These are phyloP conservation scores for Trisateles emortualis DNA, from an alignment of 2,888 invertebrate genomes.

Conservation along the genomic window DNA sequence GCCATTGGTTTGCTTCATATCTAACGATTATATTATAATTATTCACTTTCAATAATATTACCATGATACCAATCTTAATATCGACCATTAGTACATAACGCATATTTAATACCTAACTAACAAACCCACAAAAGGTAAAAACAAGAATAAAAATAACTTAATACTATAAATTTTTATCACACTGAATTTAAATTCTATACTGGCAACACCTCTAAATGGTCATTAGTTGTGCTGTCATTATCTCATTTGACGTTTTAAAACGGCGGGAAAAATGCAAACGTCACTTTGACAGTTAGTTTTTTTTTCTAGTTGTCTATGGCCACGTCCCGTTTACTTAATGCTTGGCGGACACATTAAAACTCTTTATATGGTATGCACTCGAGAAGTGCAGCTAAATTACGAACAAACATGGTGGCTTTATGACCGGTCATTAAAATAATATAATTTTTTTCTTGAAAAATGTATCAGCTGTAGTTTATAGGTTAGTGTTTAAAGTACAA, in stretches of 20 bases:
- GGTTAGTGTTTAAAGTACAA: background rate
- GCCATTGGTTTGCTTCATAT: too few relatives aligned
- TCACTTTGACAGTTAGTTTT: constrained; percentile 49
- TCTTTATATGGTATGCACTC: constrained; percentile 33
- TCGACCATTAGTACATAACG: background rate
- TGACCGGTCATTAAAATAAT: constrained; percentile 26
- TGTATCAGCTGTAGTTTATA: constrained; percentile 29
- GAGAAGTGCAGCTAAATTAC: constrained; percentile 20
- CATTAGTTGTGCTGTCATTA: constrained; percentile 18
- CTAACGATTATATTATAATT: too few relatives aligned
- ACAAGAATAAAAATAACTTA: constrained; percentile 12
- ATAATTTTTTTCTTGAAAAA: constrained; percentile 31
- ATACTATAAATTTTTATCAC: constrained; percentile 37
- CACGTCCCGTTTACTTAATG: constrained; percentile 43
- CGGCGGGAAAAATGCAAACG: constrained; percentile 49
- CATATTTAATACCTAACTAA: constrained; percentile 13
- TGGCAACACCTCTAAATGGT: constrained; percentile 31
- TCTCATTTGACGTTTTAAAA: constrained; percentile 41
- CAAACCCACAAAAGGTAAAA: constrained; percentile 11
- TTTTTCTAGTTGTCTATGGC: constrained; percentile 26
- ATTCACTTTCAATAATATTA: constrained; percentile 6
- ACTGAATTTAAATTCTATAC: constrained; percentile 21
- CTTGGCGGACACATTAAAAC: constrained; percentile 38
- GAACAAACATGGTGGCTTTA: constrained; percentile 32
- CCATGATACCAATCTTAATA: constrained; percentile 10